Evolutionary conservation across 2,113 vertebrate species (phyloP).

Genomic region (Dendropsophus ebraccatus): DNA sequence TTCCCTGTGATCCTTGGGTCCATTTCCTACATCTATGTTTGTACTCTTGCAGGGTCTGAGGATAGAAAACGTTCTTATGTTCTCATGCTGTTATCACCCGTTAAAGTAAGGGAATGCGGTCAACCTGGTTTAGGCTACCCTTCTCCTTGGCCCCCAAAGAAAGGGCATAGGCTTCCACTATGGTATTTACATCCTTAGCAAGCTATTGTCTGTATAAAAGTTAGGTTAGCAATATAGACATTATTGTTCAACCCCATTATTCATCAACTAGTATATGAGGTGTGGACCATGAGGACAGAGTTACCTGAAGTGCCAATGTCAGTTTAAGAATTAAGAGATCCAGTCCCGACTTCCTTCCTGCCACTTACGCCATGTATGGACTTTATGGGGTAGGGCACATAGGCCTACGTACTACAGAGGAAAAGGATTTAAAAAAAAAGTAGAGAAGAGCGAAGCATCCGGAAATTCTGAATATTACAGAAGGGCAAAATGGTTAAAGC

Average conservation of each 20-base stretch:
- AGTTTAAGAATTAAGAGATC: background rate
- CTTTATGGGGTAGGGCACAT: too few relatives aligned
- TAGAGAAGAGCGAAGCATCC: too few relatives aligned
- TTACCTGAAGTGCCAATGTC: background rate
- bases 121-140: background rate
- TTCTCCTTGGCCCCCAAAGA: background rate
- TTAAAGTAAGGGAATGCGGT: background rate
- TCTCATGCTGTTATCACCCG: too few relatives aligned
- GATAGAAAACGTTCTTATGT: background rate
- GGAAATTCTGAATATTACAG: too few relatives aligned
- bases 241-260: background rate
- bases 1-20: background rate
- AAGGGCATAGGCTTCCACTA: background rate
- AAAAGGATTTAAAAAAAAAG: background rate
- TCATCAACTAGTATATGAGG: too few relatives aligned
- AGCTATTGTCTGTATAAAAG: background rate
- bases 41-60: background rate
- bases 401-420: background rate
- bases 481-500: too few relatives aligned
- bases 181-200: background rate
- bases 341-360: background rate
- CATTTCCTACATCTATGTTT: background rate
- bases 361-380: background rate
- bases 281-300: background rate
- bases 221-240: background rate